phyloP scores from a whole-genome alignment of 2,888 invertebrate species.

The Drosophila rubida region DNA sequence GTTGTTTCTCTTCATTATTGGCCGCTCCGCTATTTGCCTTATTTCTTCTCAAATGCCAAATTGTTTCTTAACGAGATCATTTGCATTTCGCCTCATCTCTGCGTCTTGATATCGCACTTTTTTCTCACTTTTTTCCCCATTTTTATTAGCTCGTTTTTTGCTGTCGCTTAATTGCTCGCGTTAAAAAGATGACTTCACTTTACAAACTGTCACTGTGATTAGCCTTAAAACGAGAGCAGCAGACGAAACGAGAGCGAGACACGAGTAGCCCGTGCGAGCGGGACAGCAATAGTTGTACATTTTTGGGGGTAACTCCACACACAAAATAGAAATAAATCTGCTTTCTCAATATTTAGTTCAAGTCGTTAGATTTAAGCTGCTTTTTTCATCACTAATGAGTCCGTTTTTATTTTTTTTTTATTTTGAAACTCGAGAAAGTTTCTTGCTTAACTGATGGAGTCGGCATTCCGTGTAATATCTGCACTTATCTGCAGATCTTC shows the following conservation, averaged over 20 bases:
- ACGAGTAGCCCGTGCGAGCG: too few relatives aligned
- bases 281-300: not conserved
- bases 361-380: conserved; percentile 7
- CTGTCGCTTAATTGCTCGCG: conserved; percentile 32
- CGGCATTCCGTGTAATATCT: not conserved
- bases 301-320: not conserved
- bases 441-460: conserved; percentile 2
- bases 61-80: conserved; percentile 42
- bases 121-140: not conserved
- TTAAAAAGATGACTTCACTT: conserved; percentile 35
- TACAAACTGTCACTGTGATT: conserved; percentile 21
- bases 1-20: not conserved
- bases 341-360: conserved; percentile 34
- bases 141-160: conserved; percentile 1
- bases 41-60: conserved; percentile 31
- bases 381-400: conserved; percentile 13
- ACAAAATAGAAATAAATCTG: conserved; percentile 11
- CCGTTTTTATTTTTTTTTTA: too few relatives aligned
- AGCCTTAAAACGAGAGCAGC: conserved; percentile 17
- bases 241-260: not conserved
- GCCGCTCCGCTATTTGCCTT: not conserved
- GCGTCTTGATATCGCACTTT: conserved; percentile 11
- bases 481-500: not conserved
- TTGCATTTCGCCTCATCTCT: conserved; percentile 23
- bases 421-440: conserved; percentile 12